Percentiles rank a stretch among this genome's conserved stretches.
Conservation (phyloP, 2,888 invertebrate genomes). For the Heliconius ethilla region DNA sequence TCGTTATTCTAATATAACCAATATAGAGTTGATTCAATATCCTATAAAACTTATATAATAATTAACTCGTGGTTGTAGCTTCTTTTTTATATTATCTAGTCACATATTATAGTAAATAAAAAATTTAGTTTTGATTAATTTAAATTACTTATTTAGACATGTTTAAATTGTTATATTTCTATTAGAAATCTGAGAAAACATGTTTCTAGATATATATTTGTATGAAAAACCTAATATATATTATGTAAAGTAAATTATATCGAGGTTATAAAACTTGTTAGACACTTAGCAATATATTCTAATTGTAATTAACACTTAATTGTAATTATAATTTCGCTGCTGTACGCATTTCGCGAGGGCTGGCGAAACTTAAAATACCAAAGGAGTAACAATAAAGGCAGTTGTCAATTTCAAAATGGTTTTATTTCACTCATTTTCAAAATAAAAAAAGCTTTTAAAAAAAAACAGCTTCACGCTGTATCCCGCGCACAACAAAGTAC, state of each 20-base stretch:
- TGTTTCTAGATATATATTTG: not conserved
- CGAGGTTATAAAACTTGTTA: constrained; percentile 21
- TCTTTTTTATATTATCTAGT: not conserved
- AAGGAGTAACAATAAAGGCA: constrained; percentile 65
- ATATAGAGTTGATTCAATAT: constrained; percentile 7
- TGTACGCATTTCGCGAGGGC: constrained; percentile 67
- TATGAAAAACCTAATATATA: not conserved
- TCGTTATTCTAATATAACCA: constrained; percentile 13
- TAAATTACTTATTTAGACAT: not conserved
- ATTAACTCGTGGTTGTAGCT: not conserved
- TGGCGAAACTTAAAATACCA: constrained; percentile 70
- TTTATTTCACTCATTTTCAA: constrained; percentile 45
- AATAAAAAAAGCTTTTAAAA: too few relatives aligned
- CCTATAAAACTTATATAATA: not conserved
- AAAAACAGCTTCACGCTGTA: too few relatives aligned
- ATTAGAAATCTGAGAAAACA: not conserved
- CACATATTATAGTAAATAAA: not conserved
- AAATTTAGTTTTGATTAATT: not conserved
- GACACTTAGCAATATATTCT: constrained; percentile 16
- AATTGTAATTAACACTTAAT: constrained; percentile 8
- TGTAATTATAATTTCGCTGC: constrained; percentile 9
- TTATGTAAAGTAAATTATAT: constrained; percentile 20
- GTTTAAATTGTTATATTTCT: not conserved
- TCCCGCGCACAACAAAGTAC: too few relatives aligned
- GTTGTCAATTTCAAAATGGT: constrained; percentile 64